Evolutionary conservation across 2,888 invertebrate genomes (phyloP), one percentile per base, ranked within the genome.

Genomic region (Odontocolon sp.): DNA sequence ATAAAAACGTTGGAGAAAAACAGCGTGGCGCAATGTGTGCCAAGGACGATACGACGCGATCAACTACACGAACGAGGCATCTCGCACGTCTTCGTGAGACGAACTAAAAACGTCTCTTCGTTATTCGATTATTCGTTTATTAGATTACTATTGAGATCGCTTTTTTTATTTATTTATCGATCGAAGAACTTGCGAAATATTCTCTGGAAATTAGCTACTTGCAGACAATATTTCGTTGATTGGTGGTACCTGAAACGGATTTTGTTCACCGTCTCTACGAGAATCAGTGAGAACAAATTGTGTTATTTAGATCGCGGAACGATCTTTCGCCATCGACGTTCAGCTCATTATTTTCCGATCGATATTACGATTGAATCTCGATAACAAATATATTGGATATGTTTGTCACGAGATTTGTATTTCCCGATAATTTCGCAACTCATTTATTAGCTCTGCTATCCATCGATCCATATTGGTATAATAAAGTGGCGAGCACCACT

Each of bases 1-100:
- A 77, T 77, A 72, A 77, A 77, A 77, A 77, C 38, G 63, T 77
- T 72, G 72, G 64, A 72, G 72, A 36, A 33, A 77, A 77, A 71
- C 77, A 50, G 42, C 47, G 68, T 68, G 68, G 57, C 23, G 31
- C 47, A 54, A 56, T 38, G 31, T 18, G 63, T 56, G 77, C 72
- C 40, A 64, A 68, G 68, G 63, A 72, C 42, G 40, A 63, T 54
- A 67, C 61, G 67, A 50, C n/a, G n/a, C n/a, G n/a, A n/a, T n/a
- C n/a, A n/a, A n/a, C n/a, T n/a, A n/a, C n/a, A 11, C 26, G 9
- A 28, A 54, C 18, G 11, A 33, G 5, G 28, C 42, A 31, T 52
- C 26, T 23, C n/a, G n/a, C n/a, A n/a, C n/a, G n/a, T 38, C 52
- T 45, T 50, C 11, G 11, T 38, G 26, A 68, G 67, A 61, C 57